Conservation (phyloP, 2,888 invertebrate genomes). For the Ophioninae sp. region DNA sequence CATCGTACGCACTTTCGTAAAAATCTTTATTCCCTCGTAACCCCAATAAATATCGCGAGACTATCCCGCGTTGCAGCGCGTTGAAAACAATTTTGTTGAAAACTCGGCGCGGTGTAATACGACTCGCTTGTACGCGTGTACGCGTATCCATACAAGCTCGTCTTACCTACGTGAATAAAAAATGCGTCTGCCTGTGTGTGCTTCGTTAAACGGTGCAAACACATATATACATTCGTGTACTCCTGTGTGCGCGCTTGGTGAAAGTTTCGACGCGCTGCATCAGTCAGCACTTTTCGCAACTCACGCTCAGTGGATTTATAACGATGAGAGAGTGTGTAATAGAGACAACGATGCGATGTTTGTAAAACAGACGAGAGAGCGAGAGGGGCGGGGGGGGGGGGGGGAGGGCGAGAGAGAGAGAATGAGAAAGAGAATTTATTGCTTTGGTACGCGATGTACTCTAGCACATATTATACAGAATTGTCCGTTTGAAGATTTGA, state of each 20-base stretch:
- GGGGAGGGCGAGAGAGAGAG: background rate
- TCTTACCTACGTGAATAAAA: background rate
- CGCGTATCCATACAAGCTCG: background rate
- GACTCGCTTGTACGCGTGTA: slow-evolving; percentile 11
- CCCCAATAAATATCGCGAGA: slow-evolving; percentile 6
- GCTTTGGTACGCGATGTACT: no score
- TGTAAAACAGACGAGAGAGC: slow-evolving; percentile 22
- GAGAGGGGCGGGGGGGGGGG: background rate
- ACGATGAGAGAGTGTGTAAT: slow-evolving; percentile 38
- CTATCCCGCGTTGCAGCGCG: slow-evolving; percentile 10
- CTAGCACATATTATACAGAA: no score
- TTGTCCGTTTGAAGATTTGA: no score
- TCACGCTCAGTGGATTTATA: slow-evolving; percentile 50
- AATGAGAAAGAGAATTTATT: background rate
- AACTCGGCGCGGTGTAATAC: slow-evolving; percentile 24
- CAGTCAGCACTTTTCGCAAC: slow-evolving; percentile 58
- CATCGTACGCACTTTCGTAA: background rate
- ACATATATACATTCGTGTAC: background rate
- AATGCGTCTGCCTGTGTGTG: background rate
- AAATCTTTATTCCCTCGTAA: background rate
- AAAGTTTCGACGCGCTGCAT: slow-evolving; percentile 59
- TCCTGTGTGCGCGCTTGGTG: slow-evolving; percentile 50
- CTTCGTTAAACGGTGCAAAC: slow-evolving; percentile 37
- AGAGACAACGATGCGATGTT: slow-evolving; percentile 7
- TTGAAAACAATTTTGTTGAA: slow-evolving; percentile 43